phyloP scores from a whole-genome alignment of 37 sponge, comb jelly and placozoan species.

The Petrosia ficiformis region DNA sequence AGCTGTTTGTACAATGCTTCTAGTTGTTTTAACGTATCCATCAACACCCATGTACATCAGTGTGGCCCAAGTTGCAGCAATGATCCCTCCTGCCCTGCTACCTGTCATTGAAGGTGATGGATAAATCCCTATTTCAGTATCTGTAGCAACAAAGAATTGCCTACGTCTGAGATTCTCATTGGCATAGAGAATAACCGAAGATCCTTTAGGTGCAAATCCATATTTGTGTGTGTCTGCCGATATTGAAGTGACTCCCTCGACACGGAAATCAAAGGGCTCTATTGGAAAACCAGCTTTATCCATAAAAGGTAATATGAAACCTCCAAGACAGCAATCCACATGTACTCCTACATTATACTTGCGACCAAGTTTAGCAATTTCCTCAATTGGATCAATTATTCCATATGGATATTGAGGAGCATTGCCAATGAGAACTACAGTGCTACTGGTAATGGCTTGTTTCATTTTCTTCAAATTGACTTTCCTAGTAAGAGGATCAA shows the following conservation, averaged over 20 bases:
- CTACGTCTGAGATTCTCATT: constrained; percentile 48
- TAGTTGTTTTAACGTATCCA: constrained; percentile 76
- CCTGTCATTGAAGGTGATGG: constrained; percentile 91
- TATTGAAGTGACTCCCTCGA: constrained; percentile 90
- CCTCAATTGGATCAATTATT: constrained; percentile 90
- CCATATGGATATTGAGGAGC: constrained; percentile 97
- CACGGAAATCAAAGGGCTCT: constrained; percentile 90
- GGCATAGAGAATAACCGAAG: constrained; percentile 89
- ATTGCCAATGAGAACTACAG: constrained; percentile 85
- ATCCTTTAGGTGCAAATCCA: constrained; percentile 95
- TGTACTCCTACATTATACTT: constrained; percentile 75
- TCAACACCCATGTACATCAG: constrained; percentile 82
- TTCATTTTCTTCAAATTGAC: constrained; percentile 74
- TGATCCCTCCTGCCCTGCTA: constrained; percentile 81
- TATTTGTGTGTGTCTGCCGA: constrained; percentile 98
- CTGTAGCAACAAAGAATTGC: constrained; percentile 84
- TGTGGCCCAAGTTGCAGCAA: constrained; percentile 94
- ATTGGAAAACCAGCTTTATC: constrained; percentile 91
- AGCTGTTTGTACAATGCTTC: constrained; percentile 62
- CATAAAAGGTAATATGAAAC: constrained; percentile 93
- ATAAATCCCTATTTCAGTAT: constrained; percentile 94
- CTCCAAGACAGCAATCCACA: constrained; percentile 97
- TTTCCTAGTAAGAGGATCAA: constrained; percentile 57
- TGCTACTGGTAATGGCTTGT: constrained; percentile 79
- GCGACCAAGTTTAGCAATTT: constrained; percentile 59